Conservation (phyloP, 2,888 invertebrate genomes). For the Coelinius sp. region DNA sequence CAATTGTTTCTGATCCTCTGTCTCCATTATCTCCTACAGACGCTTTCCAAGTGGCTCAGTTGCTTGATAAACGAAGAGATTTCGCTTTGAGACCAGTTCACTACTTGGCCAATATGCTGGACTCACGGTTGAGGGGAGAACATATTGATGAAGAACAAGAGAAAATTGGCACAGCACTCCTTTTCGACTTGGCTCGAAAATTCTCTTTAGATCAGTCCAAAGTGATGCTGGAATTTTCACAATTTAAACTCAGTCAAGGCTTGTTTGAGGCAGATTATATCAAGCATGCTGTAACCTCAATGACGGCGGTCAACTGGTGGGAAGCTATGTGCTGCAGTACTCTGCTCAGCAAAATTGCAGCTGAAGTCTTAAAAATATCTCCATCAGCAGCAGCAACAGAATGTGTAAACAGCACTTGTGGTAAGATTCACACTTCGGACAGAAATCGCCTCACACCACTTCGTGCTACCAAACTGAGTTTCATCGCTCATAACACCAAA, state of each 20-base stretch:
- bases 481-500: neutral
- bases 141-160: neutral
- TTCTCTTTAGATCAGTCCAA: neutral
- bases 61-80: neutral
- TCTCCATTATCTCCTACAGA: neutral
- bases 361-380: neutral
- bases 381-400: neutral
- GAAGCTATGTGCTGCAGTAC: neutral
- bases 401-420: neutral
- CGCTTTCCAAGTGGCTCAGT: neutral
- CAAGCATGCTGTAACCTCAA: neutral
- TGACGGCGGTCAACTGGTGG: neutral
- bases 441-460: neutral
- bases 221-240: neutral
- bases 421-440: neutral
- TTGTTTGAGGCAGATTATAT: neutral
- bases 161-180: neutral
- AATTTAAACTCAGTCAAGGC: neutral
- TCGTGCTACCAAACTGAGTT: neutral
- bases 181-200: neutral
- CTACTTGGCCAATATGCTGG: constrained; percentile 10
- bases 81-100: neutral
- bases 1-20: constrained; percentile 15
- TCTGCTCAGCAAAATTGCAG: neutral
- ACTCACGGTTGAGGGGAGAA: neutral